Evolutionary conservation across 1,140 invertebrate species (phyloP), one percentile per base, ranked within the genome.

Genomic region (Batillaria attramentaria): DNA sequence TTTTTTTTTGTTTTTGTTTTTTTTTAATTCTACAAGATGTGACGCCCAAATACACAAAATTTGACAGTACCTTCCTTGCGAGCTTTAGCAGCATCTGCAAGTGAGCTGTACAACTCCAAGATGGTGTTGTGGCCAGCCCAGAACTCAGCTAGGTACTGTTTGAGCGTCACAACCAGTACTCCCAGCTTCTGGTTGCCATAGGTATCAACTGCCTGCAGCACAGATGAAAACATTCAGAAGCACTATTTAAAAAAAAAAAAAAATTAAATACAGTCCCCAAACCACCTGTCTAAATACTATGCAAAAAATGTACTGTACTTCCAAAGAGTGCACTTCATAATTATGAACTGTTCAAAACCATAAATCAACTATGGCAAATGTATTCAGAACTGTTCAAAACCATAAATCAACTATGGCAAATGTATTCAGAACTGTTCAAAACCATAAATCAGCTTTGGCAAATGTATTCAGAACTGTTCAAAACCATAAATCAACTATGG

Each of bases 121-220:
- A 84, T 72, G 28, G 74, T 78, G 41, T 65, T 73, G 6, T 87
- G 46, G 18, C 85, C 54, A 10, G 80, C 76, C 87, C 86, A 89
- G 79, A 90, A 89, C 39, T 77, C 82, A 13, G 80, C 54, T 41
- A 91, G 78, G 78, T 90, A 91, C 31, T 88, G 84, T 37, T 84
- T 74, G 35, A 90, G 65, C 20, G 73, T 82, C 65, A 89, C 24
- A 10, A 89, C 84, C 83, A 88, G 89, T 18, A 91, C 81, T 57
- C 86, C 86, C 6, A 84, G 42, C 35, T 80, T 84, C 72, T 84
- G 83, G 78, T 84, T 81, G 35, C 78, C 77, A 79, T 83, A 88
- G n/a, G 81, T 77, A 31, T 79, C 77, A 37, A 86, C 80, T n/a
- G 84, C 75, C 87, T 89, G 62, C 16, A 76, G 79, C 65, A 50